Conservation (phyloP, 2,113 vertebrate species). For the Manacus vitellinus region DNA sequence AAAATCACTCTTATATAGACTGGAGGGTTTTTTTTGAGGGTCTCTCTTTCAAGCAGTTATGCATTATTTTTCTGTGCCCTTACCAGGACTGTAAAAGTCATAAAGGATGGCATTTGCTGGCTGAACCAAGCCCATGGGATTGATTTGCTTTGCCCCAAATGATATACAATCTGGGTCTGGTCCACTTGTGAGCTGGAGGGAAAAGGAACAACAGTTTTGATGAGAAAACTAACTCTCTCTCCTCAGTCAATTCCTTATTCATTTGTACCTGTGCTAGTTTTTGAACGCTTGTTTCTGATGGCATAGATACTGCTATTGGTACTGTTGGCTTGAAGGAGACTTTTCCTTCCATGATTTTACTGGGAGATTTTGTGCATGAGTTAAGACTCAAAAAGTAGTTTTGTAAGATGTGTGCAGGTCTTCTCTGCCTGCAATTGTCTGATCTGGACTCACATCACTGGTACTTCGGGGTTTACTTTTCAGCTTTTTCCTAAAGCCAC, state of each 20-base stretch:
- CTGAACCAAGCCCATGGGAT: conserved; percentile 76
- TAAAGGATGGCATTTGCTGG: conserved; percentile 74
- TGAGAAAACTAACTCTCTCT: background rate
- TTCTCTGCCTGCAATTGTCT: background rate
- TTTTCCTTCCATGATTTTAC: background rate
- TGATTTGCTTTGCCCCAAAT: conserved; percentile 72
- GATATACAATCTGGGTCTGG: conserved; percentile 45
- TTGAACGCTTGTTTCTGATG: background rate
- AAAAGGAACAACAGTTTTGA: background rate
- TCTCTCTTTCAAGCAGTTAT: background rate
- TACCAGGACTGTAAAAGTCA: conserved; percentile 78
- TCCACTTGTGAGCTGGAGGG: conserved; percentile 55
- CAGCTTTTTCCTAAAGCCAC: background rate
- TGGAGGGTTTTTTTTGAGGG: background rate
- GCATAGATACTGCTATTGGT: background rate
- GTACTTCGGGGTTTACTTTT: background rate
- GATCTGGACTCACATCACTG: background rate
- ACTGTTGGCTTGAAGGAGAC: background rate
- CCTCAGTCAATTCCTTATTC: background rate
- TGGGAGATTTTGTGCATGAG: background rate
- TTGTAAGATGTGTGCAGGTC: background rate
- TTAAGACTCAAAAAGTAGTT: background rate
- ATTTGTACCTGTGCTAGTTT: background rate
- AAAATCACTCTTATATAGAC: background rate
- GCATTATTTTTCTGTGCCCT: background rate